A percentile compares a stretch with the other conserved stretches of the same genome.
Evolutionary conservation across 2,113 vertebrate species (phyloP).

Genomic region (Leucopsar rothschildi): DNA sequence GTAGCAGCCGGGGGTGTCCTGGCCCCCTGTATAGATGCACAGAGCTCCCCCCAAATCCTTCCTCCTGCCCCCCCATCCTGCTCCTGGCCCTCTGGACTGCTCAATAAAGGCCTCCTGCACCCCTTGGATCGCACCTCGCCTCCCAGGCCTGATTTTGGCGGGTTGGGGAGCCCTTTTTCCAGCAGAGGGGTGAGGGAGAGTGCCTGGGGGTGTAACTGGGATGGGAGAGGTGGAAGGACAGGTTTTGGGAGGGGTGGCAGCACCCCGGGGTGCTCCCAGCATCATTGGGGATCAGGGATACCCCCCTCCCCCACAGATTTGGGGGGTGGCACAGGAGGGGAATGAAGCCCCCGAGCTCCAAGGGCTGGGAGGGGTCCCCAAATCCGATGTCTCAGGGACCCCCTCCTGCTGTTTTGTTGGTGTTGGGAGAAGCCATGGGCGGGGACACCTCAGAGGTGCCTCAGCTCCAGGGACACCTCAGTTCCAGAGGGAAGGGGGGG

Average conservation of each 20-base stretch:
- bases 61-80: background rate
- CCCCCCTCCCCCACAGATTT: no score
- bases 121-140: conserved; percentile 5
- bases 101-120: conserved; percentile 58
- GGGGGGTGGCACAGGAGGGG: background rate
- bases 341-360: background rate
- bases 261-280: background rate
- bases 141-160: background rate
- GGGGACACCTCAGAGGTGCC: background rate
- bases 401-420: background rate
- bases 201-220: accelerated
- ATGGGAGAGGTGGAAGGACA: no score
- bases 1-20: conserved; percentile 47
- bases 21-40: conserved; percentile 49
- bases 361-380: background rate
- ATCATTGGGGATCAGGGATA: background rate
- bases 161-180: background rate
- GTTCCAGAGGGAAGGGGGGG: background rate
- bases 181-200: background rate
- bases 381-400: background rate
- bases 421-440: background rate
- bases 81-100: background rate
- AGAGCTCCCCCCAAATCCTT: background rate
- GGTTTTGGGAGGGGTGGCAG: background rate
- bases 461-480: accelerated